Evolutionary conservation across 2,113 vertebrate species (phyloP).

Genomic region (Dasypus novemcinctus): DNA sequence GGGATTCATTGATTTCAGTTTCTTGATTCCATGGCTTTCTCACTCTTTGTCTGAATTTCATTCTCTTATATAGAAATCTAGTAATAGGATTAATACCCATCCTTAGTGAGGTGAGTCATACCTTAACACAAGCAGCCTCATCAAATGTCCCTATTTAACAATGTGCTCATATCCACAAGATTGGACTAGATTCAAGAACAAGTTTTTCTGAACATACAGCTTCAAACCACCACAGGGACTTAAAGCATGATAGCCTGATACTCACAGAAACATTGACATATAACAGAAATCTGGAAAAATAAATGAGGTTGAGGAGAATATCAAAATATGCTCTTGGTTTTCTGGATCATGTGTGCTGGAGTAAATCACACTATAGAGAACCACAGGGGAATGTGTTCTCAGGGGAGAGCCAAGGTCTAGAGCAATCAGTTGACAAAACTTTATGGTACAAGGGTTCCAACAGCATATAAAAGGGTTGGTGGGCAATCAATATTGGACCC

Average conservation of each 20-base stretch:
- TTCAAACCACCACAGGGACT: fast-evolving
- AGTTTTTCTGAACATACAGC: too few species aligned
- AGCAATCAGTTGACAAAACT: background rate
- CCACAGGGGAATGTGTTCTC: background rate
- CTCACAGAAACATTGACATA: background rate
- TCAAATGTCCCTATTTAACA: too few species aligned
- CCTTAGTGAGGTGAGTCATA: too few species aligned
- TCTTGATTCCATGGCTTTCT: too few species aligned
- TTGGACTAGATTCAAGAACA: too few species aligned
- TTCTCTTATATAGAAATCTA: too few species aligned
- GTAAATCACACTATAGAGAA: background rate
- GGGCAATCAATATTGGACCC: fast-evolving
- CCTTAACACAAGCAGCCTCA: too few species aligned
- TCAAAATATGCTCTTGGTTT: background rate
- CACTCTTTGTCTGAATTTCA: too few species aligned
- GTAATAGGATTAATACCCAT: too few species aligned
- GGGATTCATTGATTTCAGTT: too few species aligned
- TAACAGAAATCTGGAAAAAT: background rate
- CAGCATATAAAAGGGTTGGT: background rate
- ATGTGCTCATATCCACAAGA: too few species aligned
- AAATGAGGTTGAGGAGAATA: background rate
- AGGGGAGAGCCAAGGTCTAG: background rate
- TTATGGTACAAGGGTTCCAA: background rate
- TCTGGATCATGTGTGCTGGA: background rate
- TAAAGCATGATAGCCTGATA: background rate